Conservation (phyloP, 1,140 invertebrate genomes). For the Chrysoperla carnea region DNA sequence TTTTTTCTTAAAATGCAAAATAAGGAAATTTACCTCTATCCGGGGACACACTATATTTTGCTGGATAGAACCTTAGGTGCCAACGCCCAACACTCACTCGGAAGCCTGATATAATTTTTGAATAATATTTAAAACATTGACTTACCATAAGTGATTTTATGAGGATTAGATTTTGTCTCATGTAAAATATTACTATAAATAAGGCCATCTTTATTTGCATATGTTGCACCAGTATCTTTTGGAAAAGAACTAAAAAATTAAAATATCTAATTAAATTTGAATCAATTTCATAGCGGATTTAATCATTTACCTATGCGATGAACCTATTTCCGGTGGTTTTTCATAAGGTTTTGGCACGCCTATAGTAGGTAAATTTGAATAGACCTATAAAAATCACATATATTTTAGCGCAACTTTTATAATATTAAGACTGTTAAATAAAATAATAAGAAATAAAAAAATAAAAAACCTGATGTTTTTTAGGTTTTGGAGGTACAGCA, state of each 20-base stretch:
- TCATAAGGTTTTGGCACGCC: neutral
- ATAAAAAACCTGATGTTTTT: slow-evolving; percentile 47
- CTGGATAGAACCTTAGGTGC: too few relatives aligned
- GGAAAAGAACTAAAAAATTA: too few relatives aligned
- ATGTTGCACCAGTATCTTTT: neutral
- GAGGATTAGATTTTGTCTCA: slow-evolving; percentile 3
- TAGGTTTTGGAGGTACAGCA: slow-evolving; percentile 61
- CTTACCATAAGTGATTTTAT: slow-evolving; percentile 8
- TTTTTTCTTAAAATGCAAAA: too few relatives aligned
- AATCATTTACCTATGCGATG: too few relatives aligned
- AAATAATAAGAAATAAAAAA: slow-evolving; percentile 6
- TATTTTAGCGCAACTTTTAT: neutral
- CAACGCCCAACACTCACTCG: too few relatives aligned
- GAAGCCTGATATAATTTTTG: slow-evolving; percentile 10
- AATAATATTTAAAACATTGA: slow-evolving; percentile 10
- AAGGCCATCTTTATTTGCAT: slow-evolving; percentile 26
- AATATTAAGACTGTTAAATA: neutral
- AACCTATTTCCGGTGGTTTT: neutral
- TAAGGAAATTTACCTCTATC: too few relatives aligned
- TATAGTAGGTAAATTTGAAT: slow-evolving; percentile 19
- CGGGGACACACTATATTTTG: too few relatives aligned
- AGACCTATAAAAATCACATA: neutral
- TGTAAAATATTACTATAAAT: slow-evolving; percentile 33
- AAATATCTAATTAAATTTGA: too few relatives aligned
- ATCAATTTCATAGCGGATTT: too few relatives aligned